Evolutionary conservation across 2,888 invertebrate genomes (phyloP), one percentile per base, ranked within the genome.

Genomic region (Itoplectis maculator): DNA sequence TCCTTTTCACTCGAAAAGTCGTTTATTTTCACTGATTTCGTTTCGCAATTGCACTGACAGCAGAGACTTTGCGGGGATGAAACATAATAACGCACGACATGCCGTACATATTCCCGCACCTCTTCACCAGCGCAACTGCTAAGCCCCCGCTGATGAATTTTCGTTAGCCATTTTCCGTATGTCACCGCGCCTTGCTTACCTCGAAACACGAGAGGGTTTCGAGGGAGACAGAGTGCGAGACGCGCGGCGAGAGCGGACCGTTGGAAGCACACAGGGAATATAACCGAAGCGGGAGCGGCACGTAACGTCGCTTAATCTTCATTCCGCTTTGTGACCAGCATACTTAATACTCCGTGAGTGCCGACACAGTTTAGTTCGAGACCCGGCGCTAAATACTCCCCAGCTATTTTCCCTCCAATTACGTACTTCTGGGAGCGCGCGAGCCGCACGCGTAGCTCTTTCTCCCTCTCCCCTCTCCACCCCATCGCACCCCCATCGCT

Each of bases 271-370:
- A 40, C 23, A 15, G 35, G 61, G 56, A 72, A 61, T 56, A 47
- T 18, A 68, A 68, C 40, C 35, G 20, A 11, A 76, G n/a, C 13
- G 18, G n/a, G 11, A 11, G 63, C 51, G 11, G 35, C 65, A 78
- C 69, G 81, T 81, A 69, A 59, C 77, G 63, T 78, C 73, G 68
- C 74, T 81, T 78, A 78, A 73, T 81, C 81, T 81, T 81, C 73
- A 78, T 78, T 81, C 63, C 69, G 56, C 69, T 78, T 78, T 74
- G 81, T 78, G 69, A 40, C 74, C 69, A 49, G 72, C 68, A 78
- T 78, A 77, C 78, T 78, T 63, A 74, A 81, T 78, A 78, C 77
- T 54, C 54, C 69, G 47, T 68, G 69, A 74, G 66, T 15, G 56
- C 54, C 73, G 69, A 81, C 65, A 73, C 78, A 54, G 68, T 78